Conservation (phyloP, 2,797 vertebrate genomes). For the Eulemur rubriventer region DNA sequence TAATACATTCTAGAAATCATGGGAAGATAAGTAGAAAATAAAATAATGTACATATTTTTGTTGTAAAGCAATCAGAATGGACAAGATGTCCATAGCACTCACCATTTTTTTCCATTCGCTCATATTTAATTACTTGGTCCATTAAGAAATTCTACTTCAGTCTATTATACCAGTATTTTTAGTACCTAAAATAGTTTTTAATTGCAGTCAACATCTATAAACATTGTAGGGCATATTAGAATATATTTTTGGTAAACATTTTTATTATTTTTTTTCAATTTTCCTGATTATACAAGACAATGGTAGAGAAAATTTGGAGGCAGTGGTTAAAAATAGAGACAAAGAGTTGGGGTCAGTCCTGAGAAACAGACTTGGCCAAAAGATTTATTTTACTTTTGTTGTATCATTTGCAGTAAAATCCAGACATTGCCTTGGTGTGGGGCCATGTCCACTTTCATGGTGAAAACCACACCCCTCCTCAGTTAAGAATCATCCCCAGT, state of each 20-base stretch:
- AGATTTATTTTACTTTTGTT: background rate
- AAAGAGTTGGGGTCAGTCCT: too few relatives aligned
- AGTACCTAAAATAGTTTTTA: background rate
- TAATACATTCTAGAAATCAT: background rate
- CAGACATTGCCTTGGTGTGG: background rate
- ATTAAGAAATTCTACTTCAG: background rate
- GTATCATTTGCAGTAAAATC: background rate
- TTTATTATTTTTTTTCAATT: too few relatives aligned
- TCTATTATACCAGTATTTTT: background rate
- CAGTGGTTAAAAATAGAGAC: background rate
- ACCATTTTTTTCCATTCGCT: background rate
- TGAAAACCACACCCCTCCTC: background rate
- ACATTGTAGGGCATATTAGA: background rate
- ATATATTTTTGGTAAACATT: too few relatives aligned
- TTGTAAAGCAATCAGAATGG: background rate
- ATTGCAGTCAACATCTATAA: background rate
- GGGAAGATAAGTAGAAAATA: background rate
- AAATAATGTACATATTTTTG: background rate
- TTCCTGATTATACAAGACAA: too few relatives aligned
- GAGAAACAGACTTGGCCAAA: background rate
- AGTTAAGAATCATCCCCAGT: background rate
- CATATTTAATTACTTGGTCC: background rate
- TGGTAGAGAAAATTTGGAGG: too few relatives aligned
- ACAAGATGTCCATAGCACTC: background rate
- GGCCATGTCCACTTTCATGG: background rate